phyloP scores from a whole-genome alignment of 2,797 vertebrate species.

The Masticophis lateralis region DNA sequence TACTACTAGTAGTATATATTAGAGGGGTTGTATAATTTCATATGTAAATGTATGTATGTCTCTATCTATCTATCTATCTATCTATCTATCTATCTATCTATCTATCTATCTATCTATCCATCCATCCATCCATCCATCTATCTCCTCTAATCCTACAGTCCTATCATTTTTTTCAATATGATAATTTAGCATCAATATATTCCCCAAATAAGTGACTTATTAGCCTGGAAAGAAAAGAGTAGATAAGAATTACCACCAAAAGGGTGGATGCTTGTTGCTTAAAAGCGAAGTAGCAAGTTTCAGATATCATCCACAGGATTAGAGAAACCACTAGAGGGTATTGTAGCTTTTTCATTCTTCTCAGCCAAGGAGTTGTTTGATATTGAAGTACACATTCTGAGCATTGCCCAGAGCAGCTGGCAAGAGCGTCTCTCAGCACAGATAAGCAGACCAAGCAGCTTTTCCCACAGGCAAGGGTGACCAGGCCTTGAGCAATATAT shows the following conservation, averaged over 20 bases:
- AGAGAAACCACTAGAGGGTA: neutral
- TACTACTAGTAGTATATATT: no score
- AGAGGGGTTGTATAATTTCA: no score
- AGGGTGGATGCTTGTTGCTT: neutral
- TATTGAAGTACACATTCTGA: neutral
- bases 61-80: no score
- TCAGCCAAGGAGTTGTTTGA: neutral
- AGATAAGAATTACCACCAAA: neutral
- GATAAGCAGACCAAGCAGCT: constrained; percentile 8
- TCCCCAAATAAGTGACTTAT: neutral
- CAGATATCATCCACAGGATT: neutral
- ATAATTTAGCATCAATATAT: neutral
- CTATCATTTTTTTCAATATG: neutral
- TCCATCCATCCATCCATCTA: no score
- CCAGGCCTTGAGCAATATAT: neutral
- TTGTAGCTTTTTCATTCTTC: constrained; percentile 9
- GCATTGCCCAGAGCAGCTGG: constrained; percentile 1
- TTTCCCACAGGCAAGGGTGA: neutral
- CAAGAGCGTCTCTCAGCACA: neutral
- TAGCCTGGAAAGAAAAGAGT: neutral
- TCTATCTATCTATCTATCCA: no score
- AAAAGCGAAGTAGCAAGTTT: neutral
- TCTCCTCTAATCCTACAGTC: fast-evolving
- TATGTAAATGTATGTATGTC: no score
- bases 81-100: no score